Conservation (phyloP, 2,797 vertebrate species). For the Pagetopsis macropterus region DNA sequence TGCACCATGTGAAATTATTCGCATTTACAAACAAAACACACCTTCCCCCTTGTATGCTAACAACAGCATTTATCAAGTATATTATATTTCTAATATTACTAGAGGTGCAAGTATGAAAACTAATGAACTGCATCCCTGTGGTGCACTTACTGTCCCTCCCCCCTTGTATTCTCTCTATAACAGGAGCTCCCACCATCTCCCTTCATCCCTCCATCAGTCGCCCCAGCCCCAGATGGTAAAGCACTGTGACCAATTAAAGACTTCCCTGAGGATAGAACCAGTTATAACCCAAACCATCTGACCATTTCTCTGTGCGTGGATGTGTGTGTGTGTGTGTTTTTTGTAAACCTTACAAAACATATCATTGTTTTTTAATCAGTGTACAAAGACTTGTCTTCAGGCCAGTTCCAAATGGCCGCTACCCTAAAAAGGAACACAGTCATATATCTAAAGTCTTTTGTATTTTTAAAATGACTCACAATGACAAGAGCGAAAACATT, state of each 20-base stretch:
- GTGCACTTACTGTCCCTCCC: conserved; percentile 39
- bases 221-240: conserved; percentile 83
- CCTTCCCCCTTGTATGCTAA: conserved; percentile 40
- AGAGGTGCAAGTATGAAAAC: conserved; percentile 63
- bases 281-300: conserved; percentile 82
- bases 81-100: conserved; percentile 62
- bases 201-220: conserved; percentile 60
- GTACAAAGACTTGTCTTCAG: conserved; percentile 61
- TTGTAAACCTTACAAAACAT: conserved; percentile 51
- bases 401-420: conserved; percentile 32
- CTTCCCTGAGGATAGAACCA: conserved; percentile 80
- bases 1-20: conserved; percentile 26
- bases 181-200: conserved; percentile 58
- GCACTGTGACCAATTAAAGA: conserved; percentile 84
- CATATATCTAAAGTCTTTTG: conserved; percentile 31
- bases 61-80: conserved; percentile 65
- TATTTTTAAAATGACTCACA: conserved; percentile 24
- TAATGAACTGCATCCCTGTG: conserved; percentile 61
- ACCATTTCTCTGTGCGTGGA: conserved; percentile 56
- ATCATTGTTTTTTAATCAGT: conserved; percentile 66
- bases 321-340: conserved; percentile 13
- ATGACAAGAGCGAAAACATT: conserved; percentile 33
- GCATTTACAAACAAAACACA: conserved; percentile 25
- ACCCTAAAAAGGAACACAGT: conserved; percentile 33
- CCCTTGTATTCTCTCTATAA: conserved; percentile 10